Evolutionary conservation across 2,888 invertebrate species (phyloP).

Genomic region (Acholoe squamosa): DNA sequence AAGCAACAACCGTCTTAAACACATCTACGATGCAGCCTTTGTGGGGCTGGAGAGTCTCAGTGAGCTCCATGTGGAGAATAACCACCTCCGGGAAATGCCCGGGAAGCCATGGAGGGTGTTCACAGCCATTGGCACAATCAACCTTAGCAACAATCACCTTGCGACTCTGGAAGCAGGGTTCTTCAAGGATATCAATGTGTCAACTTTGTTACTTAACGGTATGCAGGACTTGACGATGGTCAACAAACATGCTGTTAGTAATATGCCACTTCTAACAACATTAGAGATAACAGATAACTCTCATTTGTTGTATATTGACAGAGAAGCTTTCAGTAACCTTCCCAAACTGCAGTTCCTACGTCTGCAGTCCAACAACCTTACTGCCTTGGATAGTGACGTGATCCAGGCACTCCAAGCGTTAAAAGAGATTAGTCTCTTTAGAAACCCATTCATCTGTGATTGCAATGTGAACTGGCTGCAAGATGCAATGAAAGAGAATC

Average conservation of each 20-base stretch:
- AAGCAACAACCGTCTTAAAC: slow-evolving; percentile 67
- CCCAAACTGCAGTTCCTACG: slow-evolving; percentile 89
- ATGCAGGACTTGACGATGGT: slow-evolving; percentile 81
- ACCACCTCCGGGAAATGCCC: slow-evolving; percentile 66
- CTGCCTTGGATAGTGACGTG: slow-evolving; percentile 79
- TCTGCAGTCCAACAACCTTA: slow-evolving; percentile 87
- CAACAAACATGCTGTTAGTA: slow-evolving; percentile 81
- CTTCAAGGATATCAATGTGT: slow-evolving; percentile 71
- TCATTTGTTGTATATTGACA: slow-evolving; percentile 85
- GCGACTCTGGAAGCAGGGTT: slow-evolving; percentile 50
- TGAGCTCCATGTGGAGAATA: slow-evolving; percentile 64
- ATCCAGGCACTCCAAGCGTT: slow-evolving; percentile 77
- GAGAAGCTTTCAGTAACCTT: slow-evolving; percentile 81
- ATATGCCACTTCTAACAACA: slow-evolving; percentile 82
- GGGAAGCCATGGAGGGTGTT: slow-evolving; percentile 60
- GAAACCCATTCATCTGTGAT: slow-evolving; percentile 84
- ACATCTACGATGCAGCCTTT: slow-evolving; percentile 66
- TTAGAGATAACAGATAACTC: slow-evolving; percentile 83
- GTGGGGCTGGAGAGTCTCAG: slow-evolving; percentile 63
- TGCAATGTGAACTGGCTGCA: slow-evolving; percentile 81
- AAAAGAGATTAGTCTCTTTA: slow-evolving; percentile 81
- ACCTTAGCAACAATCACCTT: slow-evolving; percentile 68
- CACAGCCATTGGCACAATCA: slow-evolving; percentile 55
- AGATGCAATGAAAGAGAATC: slow-evolving; percentile 19
- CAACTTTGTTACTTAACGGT: slow-evolving; percentile 79